Percentiles rank a stretch among this genome's conserved stretches.
phyloP scores from a whole-genome alignment of 2,797 vertebrate genomes.

The Microtus californicus region DNA sequence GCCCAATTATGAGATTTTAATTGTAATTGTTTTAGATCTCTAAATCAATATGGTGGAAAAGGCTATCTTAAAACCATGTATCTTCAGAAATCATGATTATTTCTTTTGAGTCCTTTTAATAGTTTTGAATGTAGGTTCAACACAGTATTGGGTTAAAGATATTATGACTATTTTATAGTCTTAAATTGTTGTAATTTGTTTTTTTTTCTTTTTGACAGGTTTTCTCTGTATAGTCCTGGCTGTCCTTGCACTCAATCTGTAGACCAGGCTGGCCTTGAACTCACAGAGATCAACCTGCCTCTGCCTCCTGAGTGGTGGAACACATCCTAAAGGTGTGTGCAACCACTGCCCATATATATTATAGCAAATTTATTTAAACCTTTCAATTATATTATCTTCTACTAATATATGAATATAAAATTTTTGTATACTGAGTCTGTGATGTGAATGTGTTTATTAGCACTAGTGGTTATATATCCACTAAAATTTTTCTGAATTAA shows the following conservation, averaged over 20 bases:
- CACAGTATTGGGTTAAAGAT: neutral
- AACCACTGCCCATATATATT: neutral
- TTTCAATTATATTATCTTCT: constrained; percentile 8
- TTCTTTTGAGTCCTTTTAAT: neutral
- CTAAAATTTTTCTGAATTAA: constrained; percentile 36
- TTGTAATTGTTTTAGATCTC: neutral
- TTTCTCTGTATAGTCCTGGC: neutral
- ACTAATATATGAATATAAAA: neutral
- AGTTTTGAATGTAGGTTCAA: neutral
- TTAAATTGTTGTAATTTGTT: neutral
- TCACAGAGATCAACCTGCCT: neutral
- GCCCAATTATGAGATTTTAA: neutral
- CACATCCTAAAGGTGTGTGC: neutral
- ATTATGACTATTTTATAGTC: constrained; percentile 22
- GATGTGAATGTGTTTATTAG: constrained; percentile 2
- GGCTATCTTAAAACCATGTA: neutral
- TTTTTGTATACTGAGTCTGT: neutral
- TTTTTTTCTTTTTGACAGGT: neutral
- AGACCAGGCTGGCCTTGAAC: neutral
- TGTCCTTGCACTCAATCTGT: neutral
- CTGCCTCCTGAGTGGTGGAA: neutral
- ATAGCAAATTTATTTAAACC: neutral
- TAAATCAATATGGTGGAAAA: constrained; percentile 8
- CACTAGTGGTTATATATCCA: neutral
- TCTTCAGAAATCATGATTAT: neutral